These are phyloP conservation scores for Cynodonichthys magdalenae DNA, from an alignment of 2,797 vertebrate genomes.

Conservation along the genomic window DNA sequence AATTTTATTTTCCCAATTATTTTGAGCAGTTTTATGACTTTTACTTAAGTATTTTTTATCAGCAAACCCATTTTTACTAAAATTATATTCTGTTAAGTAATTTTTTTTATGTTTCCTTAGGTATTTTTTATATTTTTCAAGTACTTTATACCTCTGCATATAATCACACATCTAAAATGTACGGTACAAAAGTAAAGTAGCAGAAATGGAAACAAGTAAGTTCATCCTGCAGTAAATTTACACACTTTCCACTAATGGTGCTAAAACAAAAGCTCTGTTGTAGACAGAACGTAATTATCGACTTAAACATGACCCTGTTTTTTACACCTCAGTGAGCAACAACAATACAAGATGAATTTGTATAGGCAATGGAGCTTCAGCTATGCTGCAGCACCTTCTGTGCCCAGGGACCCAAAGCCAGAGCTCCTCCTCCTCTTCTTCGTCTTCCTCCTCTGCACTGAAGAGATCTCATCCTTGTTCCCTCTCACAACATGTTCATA, in stretches of 20 bases:
- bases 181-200: no score
- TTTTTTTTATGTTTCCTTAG: no score
- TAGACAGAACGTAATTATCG: conserved; percentile 11
- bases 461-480: conserved; percentile 55
- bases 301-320: conserved; percentile 15
- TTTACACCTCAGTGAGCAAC: conserved; percentile 15
- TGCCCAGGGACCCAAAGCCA: conserved; percentile 91
- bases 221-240: background rate
- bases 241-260: background rate
- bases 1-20: no score
- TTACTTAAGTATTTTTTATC: no score
- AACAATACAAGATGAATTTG: conserved; percentile 42
- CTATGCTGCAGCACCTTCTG: conserved; percentile 84
- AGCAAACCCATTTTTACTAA: no score
- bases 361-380: conserved; percentile 51
- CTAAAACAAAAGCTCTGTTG: background rate
- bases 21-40: no score
- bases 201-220: no score
- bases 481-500: conserved; percentile 43
- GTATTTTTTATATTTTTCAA: no score
- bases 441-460: conserved; percentile 62
- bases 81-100: no score
- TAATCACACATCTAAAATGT: background rate
- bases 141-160: background rate
- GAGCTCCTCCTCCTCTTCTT: conserved; percentile 82